Evolutionary conservation across 1,140 invertebrate genomes (phyloP).

Genomic region (Babylonia areolata): DNA sequence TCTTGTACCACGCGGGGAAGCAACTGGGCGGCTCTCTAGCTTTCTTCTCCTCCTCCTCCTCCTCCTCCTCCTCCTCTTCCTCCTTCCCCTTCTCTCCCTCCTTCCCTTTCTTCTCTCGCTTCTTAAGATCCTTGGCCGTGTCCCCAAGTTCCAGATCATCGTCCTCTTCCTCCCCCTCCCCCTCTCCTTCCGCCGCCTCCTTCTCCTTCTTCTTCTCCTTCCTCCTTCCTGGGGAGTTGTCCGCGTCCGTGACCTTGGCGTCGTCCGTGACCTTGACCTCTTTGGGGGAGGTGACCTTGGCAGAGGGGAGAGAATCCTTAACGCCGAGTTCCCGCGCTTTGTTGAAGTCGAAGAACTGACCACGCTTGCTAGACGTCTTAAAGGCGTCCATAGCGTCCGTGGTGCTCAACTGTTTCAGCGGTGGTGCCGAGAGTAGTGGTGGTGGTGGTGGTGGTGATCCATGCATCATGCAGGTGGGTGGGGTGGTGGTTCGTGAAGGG

Average conservation of each 20-base stretch:
- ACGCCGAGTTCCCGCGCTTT: slow-evolving; percentile 41
- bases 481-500: not conserved
- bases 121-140: slow-evolving; percentile 49
- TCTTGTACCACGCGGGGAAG: slow-evolving; percentile 21
- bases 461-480: no score
- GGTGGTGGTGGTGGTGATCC: not conserved
- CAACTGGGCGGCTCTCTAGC: slow-evolving; percentile 22
- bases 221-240: slow-evolving; percentile 13
- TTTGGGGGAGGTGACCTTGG: slow-evolving; percentile 7
- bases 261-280: slow-evolving; percentile 46
- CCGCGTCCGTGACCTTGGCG: slow-evolving; percentile 31
- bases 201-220: slow-evolving; percentile 14
- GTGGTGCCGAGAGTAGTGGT: not conserved
- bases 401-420: not conserved
- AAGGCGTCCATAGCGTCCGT: slow-evolving; percentile 3
- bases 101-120: slow-evolving; percentile 34
- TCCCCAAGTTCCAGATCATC: slow-evolving; percentile 56
- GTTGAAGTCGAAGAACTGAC: slow-evolving; percentile 52
- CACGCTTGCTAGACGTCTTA: slow-evolving; percentile 28
- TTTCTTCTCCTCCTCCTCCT: slow-evolving; percentile 30
- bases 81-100: slow-evolving; percentile 28
- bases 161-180: slow-evolving; percentile 33
- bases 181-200: slow-evolving; percentile 18
- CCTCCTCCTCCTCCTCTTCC: slow-evolving; percentile 45
- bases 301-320: slow-evolving; percentile 21